Conservation (phyloP, 2,888 invertebrate genomes). For the Macaria notata region DNA sequence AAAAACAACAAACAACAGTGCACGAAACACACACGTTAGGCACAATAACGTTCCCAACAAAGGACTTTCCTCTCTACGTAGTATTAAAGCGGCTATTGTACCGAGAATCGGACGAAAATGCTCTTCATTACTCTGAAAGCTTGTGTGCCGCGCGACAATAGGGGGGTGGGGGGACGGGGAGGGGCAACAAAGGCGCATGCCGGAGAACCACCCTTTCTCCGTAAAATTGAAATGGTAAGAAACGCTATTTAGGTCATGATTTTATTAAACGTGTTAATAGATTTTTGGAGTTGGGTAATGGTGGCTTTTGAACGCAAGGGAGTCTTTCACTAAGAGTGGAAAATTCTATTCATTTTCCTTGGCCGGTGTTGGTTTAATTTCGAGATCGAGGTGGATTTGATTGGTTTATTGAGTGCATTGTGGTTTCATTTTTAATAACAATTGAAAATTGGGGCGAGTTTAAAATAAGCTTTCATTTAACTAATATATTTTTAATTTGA, state of each 20-base stretch:
- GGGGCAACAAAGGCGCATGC: conserved; percentile 69
- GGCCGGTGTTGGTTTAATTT: too few relatives aligned
- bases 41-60: conserved; percentile 71
- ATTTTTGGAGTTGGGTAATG: conserved; percentile 46
- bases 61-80: conserved; percentile 76
- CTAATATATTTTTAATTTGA: too few relatives aligned
- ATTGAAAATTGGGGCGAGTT: too few relatives aligned
- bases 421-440: too few relatives aligned
- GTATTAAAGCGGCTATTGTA: conserved; percentile 79
- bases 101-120: conserved; percentile 81
- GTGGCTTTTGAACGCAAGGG: conserved; percentile 15
- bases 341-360: too few relatives aligned
- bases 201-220: conserved; percentile 77
- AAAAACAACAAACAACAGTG: conserved; percentile 61
- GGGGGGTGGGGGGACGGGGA: conserved; percentile 47
- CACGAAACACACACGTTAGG: conserved; percentile 72
- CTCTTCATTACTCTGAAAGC: conserved; percentile 84
- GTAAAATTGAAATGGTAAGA: conserved; percentile 82
- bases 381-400: too few relatives aligned
- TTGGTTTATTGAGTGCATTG: too few relatives aligned
- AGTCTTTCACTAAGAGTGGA: too few relatives aligned
- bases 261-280: conserved; percentile 79
- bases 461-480: too few relatives aligned
- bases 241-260: conserved; percentile 80
- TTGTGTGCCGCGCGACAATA: conserved; percentile 80